Percentiles rank a stretch among this genome's conserved stretches.
These are phyloP conservation scores for Spatulosminthurus flaviceps DNA, from an alignment of 2,888 invertebrate genomes.

Conservation along the genomic window DNA sequence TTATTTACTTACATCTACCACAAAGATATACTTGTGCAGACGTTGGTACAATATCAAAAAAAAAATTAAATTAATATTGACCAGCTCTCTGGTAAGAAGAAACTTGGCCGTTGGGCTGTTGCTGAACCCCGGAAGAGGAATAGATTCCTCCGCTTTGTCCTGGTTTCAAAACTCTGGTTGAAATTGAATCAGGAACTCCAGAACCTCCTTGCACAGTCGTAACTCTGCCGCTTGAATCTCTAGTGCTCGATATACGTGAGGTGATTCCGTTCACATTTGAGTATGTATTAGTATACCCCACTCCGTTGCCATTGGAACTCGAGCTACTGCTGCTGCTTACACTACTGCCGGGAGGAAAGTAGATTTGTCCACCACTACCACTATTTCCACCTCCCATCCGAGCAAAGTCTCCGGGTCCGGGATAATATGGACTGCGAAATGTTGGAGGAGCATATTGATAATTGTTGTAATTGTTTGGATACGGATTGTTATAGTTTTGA, in stretches of 20 bases:
- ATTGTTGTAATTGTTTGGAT: slow-evolving; percentile 5
- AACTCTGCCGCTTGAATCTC: slow-evolving; percentile 49
- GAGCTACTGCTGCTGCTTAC: not conserved
- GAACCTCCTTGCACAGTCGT: slow-evolving; percentile 50
- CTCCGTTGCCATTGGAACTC: slow-evolving; percentile 5
- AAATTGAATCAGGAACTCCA: slow-evolving; percentile 46
- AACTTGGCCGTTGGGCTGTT: slow-evolving; percentile 50
- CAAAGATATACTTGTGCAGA: not conserved
- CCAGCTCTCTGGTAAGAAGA: slow-evolving; percentile 49
- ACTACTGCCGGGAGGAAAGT: slow-evolving; percentile 4
- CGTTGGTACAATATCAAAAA: not conserved
- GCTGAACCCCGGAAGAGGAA: slow-evolving; percentile 47
- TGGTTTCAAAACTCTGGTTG: slow-evolving; percentile 34
- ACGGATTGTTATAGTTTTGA: slow-evolving; percentile 19
- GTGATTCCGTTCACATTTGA: slow-evolving; percentile 45
- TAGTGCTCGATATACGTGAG: slow-evolving; percentile 29
- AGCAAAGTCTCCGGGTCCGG: not conserved
- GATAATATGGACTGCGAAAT: slow-evolving; percentile 3
- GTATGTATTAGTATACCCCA: slow-evolving; percentile 4
- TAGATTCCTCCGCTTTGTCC: slow-evolving; percentile 50
- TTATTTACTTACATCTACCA: too few species aligned
- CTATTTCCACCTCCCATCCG: not conserved
- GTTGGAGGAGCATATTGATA: slow-evolving; percentile 15
- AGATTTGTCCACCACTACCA: not conserved
- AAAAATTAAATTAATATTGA: slow-evolving; percentile 19